These are phyloP conservation scores for Uloborus diversus DNA, from an alignment of 1,140 invertebrate genomes.

Conservation along the genomic window DNA sequence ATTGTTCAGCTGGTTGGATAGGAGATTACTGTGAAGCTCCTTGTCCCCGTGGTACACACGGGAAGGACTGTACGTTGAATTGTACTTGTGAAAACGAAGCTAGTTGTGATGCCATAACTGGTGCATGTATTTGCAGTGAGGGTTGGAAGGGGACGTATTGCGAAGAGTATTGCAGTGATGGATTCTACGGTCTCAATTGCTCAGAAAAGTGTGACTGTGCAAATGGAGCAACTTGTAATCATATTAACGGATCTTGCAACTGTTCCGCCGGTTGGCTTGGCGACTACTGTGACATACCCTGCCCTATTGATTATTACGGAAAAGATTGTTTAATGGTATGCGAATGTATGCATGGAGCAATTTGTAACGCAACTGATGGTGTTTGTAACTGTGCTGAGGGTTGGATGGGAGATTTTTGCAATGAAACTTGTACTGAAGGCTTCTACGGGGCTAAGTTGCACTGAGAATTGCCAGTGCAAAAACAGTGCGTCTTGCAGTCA, in stretches of 20 bases:
- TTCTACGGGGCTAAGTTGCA: neutral
- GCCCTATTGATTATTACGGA: conserved; percentile 63
- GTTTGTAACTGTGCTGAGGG: neutral
- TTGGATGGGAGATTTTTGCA: neutral
- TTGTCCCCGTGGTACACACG: too few relatives aligned
- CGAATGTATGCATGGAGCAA: conserved; percentile 59
- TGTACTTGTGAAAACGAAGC: too few relatives aligned
- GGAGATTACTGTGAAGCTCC: too few relatives aligned
- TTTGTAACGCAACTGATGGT: conserved; percentile 14
- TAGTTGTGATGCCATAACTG: too few relatives aligned
- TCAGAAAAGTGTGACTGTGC: conserved; percentile 80
- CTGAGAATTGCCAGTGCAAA: neutral
- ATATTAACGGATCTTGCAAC: conserved; percentile 82
- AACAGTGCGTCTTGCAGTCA: conserved; percentile 64
- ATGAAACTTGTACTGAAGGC: neutral
- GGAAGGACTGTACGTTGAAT: too few relatives aligned
- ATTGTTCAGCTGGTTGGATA: neutral
- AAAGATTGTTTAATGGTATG: conserved; percentile 64
- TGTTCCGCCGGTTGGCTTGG: conserved; percentile 69
- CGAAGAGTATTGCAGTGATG: conserved; percentile 76
- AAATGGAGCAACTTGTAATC: conserved; percentile 82
- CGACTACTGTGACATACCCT: conserved; percentile 16
- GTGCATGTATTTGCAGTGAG: too few relatives aligned
- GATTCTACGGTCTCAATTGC: conserved; percentile 81
- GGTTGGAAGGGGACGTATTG: too few relatives aligned